A percentile compares a stretch with the other conserved stretches of the same genome.
phyloP scores from a whole-genome alignment of 2,113 vertebrate species.

The Gorilla gorilla region DNA sequence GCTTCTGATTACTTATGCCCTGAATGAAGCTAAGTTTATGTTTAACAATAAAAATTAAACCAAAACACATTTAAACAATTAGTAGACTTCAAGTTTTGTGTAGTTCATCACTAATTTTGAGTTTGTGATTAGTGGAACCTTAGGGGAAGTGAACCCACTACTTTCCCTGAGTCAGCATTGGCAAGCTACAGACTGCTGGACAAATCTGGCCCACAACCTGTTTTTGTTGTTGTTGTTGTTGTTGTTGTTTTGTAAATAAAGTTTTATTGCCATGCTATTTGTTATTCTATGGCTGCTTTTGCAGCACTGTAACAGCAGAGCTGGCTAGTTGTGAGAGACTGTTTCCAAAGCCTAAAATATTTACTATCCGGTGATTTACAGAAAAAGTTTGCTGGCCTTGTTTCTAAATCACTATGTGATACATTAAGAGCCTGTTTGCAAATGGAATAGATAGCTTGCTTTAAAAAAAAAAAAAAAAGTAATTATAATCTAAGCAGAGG shows the following conservation, averaged over 20 bases:
- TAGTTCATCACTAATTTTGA: neutral
- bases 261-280: neutral
- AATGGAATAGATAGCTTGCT: neutral
- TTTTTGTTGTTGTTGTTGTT: neutral
- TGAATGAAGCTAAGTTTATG: neutral
- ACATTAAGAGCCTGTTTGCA: neutral
- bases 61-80: neutral
- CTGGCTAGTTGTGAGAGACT: neutral
- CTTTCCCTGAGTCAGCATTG: neutral
- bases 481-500: neutral
- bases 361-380: neutral
- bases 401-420: neutral
- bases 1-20: neutral
- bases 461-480: neutral
- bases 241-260: conserved; percentile 23
- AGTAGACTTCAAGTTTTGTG: neutral
- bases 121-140: neutral
- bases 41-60: neutral
- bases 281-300: neutral
- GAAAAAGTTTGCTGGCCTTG: neutral
- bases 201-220: neutral
- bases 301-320: accelerated
- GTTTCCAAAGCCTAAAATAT: neutral
- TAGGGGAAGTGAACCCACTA: neutral
- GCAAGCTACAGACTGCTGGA: neutral